Base-by-base conservation (phyloP, 2,797 vertebrate genomes). In the Neoniphon sammara region DNA sequence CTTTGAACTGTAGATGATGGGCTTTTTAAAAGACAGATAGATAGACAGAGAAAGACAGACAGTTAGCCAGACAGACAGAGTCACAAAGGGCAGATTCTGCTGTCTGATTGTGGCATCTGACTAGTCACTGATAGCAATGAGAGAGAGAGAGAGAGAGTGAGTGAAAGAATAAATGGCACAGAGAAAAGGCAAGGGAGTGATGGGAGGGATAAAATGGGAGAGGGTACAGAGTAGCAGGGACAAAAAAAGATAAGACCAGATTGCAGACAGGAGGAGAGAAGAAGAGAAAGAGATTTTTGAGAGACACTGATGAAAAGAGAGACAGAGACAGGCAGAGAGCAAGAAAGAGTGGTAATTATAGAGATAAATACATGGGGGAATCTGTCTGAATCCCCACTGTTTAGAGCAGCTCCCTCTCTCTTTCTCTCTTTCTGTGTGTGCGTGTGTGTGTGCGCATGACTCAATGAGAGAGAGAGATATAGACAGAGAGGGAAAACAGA, bases 1-100 rank as follows among this genome's bases (percentile, higher is more conserved):
- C 77, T 76, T 72, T 82, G 79, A 85, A 82, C 65, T 53, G 36
- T 69, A 27, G 72, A 72, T 62, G 82, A 83, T 77, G 70, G 60
- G 69, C 60, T 77, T 57, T 81, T 63, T 70, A 73, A 80, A 71
- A 71, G 18, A 53, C 46, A 53, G 15, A 25, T 15, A 46, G 49
- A 69, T 14, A 53, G 50, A 53, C 6, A 23, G 50, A 53, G 11
- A 54, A 25, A 68, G 36, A 58, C 23, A 68, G 56, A 67, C 14
- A 47, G 53, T 70, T 65, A 66, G 53, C 15, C 69, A 57, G 66
- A 14, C 53, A 72, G 47, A 20, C 59, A 42, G 58, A 67, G 49
- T 46, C 67, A 63, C 27, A 7, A 61, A 72, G 53, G 77, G 59
- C 65, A 77, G 70, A 84, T 85, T 63, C 44, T 30, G 36, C 63